A percentile compares a stretch with the other conserved stretches of the same genome.
Conservation (phyloP, 2,888 invertebrate species). For the Lathronympha strigana region DNA sequence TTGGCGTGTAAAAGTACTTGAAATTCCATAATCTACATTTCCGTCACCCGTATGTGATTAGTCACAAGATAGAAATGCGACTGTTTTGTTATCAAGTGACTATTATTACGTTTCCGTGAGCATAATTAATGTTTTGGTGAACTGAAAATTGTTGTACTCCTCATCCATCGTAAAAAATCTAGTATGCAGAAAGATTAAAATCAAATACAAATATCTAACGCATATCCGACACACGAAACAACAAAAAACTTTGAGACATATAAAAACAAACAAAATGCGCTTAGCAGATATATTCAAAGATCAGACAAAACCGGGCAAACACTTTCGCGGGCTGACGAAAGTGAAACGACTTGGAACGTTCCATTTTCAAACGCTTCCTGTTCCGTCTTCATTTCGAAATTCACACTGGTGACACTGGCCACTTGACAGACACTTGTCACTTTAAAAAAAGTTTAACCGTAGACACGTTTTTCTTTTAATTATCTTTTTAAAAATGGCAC, state of each 20-base stretch:
- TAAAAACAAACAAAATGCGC: slow-evolving; percentile 4
- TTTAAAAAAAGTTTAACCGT: slow-evolving; percentile 24
- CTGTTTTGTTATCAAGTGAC: slow-evolving; percentile 2
- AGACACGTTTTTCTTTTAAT: slow-evolving; percentile 28
- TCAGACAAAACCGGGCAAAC: slow-evolving; percentile 50
- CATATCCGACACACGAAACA: slow-evolving; percentile 36
- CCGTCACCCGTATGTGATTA: slow-evolving; percentile 1
- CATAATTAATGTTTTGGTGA: slow-evolving; percentile 1
- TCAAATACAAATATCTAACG: too few species aligned
- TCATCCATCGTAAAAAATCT: background rate
- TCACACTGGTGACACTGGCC: slow-evolving; percentile 48
- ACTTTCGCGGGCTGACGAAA: slow-evolving; percentile 60
- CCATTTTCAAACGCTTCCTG: slow-evolving; percentile 60
- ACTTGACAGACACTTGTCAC: slow-evolving; percentile 34
- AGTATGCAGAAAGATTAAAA: background rate
- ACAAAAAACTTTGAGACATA: slow-evolving; percentile 43
- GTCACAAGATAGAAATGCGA: slow-evolving; percentile 14
- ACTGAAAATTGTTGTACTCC: background rate
- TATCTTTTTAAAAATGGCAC: slow-evolving; percentile 50
- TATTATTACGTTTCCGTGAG: slow-evolving; percentile 3
- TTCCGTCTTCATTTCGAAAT: slow-evolving; percentile 56
- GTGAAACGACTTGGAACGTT: slow-evolving; percentile 56
- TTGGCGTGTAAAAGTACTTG: background rate
- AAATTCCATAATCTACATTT: slow-evolving; percentile 4
- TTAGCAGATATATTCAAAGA: slow-evolving; percentile 39